Evolutionary conservation across 1,140 invertebrate species (phyloP), one percentile per base, ranked within the genome.

Genomic region (Linepithema humile): DNA sequence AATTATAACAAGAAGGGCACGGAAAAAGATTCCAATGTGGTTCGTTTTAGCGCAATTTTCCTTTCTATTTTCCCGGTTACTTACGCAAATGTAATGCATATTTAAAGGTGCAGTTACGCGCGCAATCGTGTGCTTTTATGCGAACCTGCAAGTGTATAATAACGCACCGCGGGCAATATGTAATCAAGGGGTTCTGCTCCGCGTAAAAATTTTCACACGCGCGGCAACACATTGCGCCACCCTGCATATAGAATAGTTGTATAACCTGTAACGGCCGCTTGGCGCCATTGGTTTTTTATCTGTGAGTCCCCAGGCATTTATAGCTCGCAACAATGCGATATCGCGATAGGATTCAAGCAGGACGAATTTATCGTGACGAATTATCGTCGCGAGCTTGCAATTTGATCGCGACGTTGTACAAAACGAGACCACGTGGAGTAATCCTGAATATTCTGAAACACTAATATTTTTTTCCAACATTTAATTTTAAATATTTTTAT

Each of bases 251-350:
- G 55, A 86, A 88, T 38, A 43, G 67, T 80, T 67, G 86, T 90
- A 78, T 43, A 88, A 90, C 85, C 89, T 83, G 90, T 90, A 90
- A 91, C 87, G 67, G 85, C 67, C 57, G 84, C 64, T 86, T 89
- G 91, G 91, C 90, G 91, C 91, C 91, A 82, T 82, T 82, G 75
- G 74, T 89, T 83, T 89, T 82, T 89, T 83, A 89, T 75, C 26
- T 73, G 50, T 20, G 20, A 10, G 53, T 59, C 77, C 55, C 20
- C 57, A 62, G 53, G 72, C 77, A 85, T 88, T 89, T 83, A 88
- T 69, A 48, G 78, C 77, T 64, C 53, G 77, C 48, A 83, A 38
- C 55, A 73, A 85, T 70, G 62, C 84, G 70, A 29, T 53, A 59
- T 40, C 23, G 35, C 69, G 82, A 84, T 86, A 75, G 50, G 48